Evolutionary conservation across 2,797 vertebrate genomes (phyloP).

Genomic region (Enteromius unitaeniatus): DNA sequence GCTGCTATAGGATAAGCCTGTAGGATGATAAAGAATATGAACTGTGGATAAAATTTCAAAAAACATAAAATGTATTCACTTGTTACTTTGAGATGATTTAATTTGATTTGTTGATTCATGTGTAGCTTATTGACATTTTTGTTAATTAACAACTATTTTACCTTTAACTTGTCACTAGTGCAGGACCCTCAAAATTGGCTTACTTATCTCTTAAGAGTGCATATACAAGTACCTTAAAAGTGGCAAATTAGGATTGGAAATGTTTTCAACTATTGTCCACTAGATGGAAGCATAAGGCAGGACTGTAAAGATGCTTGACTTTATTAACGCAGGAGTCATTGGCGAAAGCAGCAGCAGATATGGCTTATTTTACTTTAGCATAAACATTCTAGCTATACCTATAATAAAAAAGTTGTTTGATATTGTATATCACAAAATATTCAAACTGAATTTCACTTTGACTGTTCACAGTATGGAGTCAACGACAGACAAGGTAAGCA

Average conservation of each 20-base stretch:
- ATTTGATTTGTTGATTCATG: neutral
- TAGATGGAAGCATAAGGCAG: constrained; percentile 50
- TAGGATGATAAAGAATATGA: neutral
- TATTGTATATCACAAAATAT: neutral
- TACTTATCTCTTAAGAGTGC: neutral
- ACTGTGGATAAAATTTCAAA: neutral
- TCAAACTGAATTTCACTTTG: neutral
- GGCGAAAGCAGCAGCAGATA: neutral
- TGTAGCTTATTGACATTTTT: neutral
- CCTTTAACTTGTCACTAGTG: neutral
- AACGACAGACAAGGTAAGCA: neutral
- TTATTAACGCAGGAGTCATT: neutral
- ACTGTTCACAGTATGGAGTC: neutral
- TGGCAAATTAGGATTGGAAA: neutral
- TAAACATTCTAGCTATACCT: neutral
- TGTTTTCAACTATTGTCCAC: constrained; percentile 23
- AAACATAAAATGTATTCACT: neutral
- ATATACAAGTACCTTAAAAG: neutral
- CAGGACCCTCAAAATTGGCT: neutral
- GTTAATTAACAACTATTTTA: neutral
- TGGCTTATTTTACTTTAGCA: neutral
- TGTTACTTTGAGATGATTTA: neutral
- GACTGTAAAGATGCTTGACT: neutral
- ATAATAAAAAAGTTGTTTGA: neutral
- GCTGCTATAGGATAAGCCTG: neutral